Percentiles rank a stretch among this genome's conserved stretches.
phyloP scores from a whole-genome alignment of 2,113 vertebrate species.

The Albula glossodonta region DNA sequence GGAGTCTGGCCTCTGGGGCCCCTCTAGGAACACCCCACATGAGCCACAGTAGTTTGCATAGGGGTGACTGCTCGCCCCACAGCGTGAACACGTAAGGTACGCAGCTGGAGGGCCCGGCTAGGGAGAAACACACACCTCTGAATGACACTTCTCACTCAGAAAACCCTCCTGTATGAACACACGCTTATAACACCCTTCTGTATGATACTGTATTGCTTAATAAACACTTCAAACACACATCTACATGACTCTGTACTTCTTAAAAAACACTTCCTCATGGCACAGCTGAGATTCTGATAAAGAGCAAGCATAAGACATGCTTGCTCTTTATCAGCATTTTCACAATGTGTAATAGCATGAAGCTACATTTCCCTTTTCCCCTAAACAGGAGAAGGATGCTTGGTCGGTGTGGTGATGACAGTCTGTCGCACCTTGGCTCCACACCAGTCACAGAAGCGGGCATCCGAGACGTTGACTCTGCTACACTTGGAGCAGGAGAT shows the following conservation, averaged over 20 bases:
- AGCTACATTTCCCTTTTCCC: too few species aligned
- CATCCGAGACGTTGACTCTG: slow-evolving; percentile 61
- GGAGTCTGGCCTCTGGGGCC: slow-evolving; percentile 47
- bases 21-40: slow-evolving; percentile 77
- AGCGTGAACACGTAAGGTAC: slow-evolving; percentile 73
- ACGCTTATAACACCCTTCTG: neutral
- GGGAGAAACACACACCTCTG: too few species aligned
- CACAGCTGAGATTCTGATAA: too few species aligned
- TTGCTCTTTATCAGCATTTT: too few species aligned
- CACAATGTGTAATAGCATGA: too few species aligned
- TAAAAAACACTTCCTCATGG: too few species aligned
- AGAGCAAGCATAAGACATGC: too few species aligned
- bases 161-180: neutral
- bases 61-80: slow-evolving; percentile 72
- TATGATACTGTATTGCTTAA: neutral
- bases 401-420: neutral
- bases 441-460: slow-evolving; percentile 83
- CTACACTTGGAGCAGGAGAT: slow-evolving; percentile 75
- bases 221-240: neutral
- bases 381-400: too few species aligned
- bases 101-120: slow-evolving; percentile 62
- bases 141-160: too few species aligned
- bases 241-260: too few species aligned
- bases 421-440: slow-evolving; percentile 70
- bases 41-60: slow-evolving; percentile 75